phyloP scores from a whole-genome alignment of 35 echinoderm and acorn worm species.

The Ophioderma brevispina region DNA sequence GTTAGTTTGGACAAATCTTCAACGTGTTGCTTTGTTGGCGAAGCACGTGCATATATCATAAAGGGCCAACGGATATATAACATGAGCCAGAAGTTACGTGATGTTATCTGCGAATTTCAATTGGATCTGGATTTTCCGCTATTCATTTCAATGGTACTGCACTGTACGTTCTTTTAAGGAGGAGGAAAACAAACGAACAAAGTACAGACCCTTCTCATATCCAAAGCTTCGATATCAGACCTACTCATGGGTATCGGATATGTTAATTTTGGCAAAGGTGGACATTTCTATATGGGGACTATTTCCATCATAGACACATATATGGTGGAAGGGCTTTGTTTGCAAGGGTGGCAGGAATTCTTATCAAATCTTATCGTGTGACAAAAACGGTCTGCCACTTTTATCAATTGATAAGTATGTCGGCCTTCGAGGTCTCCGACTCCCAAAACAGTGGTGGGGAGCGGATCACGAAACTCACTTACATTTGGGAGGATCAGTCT shows the following conservation, averaged over 20 bases:
- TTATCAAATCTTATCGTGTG: not conserved
- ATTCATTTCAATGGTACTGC: slow-evolving; percentile 65
- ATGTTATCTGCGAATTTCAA: slow-evolving; percentile 42
- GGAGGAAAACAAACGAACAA: slow-evolving; percentile 37
- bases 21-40: not conserved
- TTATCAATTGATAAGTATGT: not conserved
- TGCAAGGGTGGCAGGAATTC: slow-evolving; percentile 38
- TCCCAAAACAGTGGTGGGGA: slow-evolving; percentile 16
- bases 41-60: not conserved
- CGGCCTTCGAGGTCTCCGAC: not conserved
- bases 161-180: slow-evolving; percentile 27
- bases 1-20: not conserved
- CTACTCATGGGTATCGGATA: slow-evolving; percentile 70
- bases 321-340: slow-evolving; percentile 58
- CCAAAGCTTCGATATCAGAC: slow-evolving; percentile 53
- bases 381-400: not conserved
- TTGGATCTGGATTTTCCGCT: slow-evolving; percentile 78
- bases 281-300: slow-evolving; percentile 37
- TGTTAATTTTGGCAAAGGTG: slow-evolving; percentile 61
- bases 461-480: not conserved
- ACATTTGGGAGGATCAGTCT: slow-evolving; percentile 14
- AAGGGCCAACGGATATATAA: not conserved
- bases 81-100: slow-evolving; percentile 57
- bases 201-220: slow-evolving; percentile 65
- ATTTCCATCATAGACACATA: slow-evolving; percentile 41